Base-by-base conservation (phyloP, 1,140 invertebrate genomes). In the Zeugodacus cucurbitae region DNA sequence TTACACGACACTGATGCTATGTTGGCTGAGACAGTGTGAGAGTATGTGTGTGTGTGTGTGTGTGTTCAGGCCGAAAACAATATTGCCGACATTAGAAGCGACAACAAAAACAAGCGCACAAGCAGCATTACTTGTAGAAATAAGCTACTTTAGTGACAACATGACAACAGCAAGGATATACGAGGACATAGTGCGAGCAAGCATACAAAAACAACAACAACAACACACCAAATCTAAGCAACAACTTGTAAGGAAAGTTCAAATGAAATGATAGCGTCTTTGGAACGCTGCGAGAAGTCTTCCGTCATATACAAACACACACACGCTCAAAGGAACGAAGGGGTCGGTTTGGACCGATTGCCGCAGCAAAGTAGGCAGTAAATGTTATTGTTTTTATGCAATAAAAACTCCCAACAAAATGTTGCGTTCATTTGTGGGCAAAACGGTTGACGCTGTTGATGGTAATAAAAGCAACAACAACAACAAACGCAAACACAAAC, bases 311-410 rank as follows among this genome's bases (percentile, higher is more conserved):
- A 74, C 32, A 74, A 6, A 37, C 37, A 11, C 32, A 74, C 37
- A 22, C 14, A 74, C 7, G n/a, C 14, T 4, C 32, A 67, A 17
- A n/a, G 3, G 3, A 32, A 20, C 70, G 5, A 6, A 29, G 37
- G 7, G 5, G 64, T 11, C 2, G 64, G 22, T n/a, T 37, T 22
- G 48, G 17, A 11, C 3, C 48, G 48, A 7, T 62, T 62, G 58
- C 58, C 48, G 48, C 5, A 48, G 74, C 11, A 82, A 82, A 82
- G 41, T 82, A 82, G 74, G 74, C 74, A 82, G 74, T 82, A 82
- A 82, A 82, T 82, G 74, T 82, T 82, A 82, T 82, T 82, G 74
- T 82, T 82, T 82, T 82, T 54, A 41, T 82, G 74, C 41, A 82
- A 82, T 82, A 44, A 82, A 82, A 82, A 82, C 74, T 82, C 37